Evolutionary conservation across 2,888 invertebrate genomes (phyloP).

Genomic region (Volucella inanis): DNA sequence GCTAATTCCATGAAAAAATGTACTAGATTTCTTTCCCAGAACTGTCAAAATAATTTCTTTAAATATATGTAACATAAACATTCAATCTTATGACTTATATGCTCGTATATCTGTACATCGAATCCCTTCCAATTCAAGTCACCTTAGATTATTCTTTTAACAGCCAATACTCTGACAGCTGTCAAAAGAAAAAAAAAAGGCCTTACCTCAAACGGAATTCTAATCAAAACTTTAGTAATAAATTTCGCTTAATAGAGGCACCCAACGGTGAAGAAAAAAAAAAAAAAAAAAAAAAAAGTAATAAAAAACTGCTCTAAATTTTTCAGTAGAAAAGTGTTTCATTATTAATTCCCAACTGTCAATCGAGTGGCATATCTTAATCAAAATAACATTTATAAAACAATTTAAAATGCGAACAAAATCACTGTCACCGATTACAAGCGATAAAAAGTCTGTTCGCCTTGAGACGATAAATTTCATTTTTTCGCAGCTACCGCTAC

Average conservation of each 20-base stretch:
- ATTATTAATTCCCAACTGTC: slow-evolving; percentile 32
- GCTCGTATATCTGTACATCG: background rate
- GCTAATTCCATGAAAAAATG: too few relatives aligned
- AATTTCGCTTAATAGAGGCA: background rate
- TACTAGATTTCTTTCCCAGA: background rate
- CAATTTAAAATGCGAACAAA: slow-evolving; percentile 68
- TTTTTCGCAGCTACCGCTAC: slow-evolving; percentile 25
- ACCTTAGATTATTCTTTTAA: background rate
- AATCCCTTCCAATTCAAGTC: background rate
- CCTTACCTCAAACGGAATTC: background rate
- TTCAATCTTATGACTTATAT: too few relatives aligned
- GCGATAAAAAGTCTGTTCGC: slow-evolving; percentile 51
- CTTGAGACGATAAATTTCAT: slow-evolving; percentile 34
- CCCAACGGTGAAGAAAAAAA: background rate
- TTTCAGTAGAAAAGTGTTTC: background rate
- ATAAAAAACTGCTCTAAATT: background rate
- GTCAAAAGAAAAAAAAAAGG: slow-evolving; percentile 15
- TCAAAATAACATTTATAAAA: slow-evolving; percentile 62
- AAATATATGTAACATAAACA: background rate
- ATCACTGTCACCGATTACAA: slow-evolving; percentile 72
- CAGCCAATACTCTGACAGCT: slow-evolving; percentile 17
- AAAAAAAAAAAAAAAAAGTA: background rate
- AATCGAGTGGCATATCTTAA: slow-evolving; percentile 50
- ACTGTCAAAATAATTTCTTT: background rate
- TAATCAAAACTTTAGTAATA: slow-evolving; percentile 16